Evolutionary conservation across 2,797 vertebrate genomes (phyloP).

Genomic region (Sternarchorhynchus goeldii): DNA sequence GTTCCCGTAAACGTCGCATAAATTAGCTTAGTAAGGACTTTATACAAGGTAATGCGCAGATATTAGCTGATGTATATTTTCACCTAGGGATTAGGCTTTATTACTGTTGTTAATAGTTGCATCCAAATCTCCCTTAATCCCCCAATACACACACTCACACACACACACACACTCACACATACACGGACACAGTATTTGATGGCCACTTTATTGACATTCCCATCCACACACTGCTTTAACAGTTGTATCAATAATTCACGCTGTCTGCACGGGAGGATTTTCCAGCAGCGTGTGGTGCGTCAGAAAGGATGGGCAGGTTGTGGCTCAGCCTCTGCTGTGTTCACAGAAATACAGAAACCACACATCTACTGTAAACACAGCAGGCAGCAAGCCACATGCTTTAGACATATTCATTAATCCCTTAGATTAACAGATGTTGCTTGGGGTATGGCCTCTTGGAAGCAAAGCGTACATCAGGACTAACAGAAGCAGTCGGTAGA

Average conservation of each 20-base stretch:
- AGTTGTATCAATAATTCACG: slow-evolving; percentile 70
- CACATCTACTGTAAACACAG: slow-evolving; percentile 32
- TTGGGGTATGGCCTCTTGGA: not conserved
- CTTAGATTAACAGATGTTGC: slow-evolving; percentile 28
- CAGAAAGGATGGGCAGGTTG: slow-evolving; percentile 36
- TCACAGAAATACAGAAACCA: not conserved
- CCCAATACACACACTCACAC: slow-evolving; percentile 3
- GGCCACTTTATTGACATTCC: slow-evolving; percentile 67
- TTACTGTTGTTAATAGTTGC: slow-evolving; percentile 15
- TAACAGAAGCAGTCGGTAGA: slow-evolving; percentile 9
- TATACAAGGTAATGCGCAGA: not conserved
- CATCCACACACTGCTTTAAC: slow-evolving; percentile 56
- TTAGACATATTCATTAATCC: slow-evolving; percentile 37
- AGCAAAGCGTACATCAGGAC: slow-evolving; percentile 20
- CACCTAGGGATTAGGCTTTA: not conserved
- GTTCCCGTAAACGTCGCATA: too few species aligned
- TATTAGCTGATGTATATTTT: not conserved
- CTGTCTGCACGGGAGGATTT: slow-evolving; percentile 45
- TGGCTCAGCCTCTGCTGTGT: slow-evolving; percentile 29
- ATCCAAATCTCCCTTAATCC: slow-evolving; percentile 14
- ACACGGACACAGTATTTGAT: not conserved
- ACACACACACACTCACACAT: not conserved
- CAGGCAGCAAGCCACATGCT: slow-evolving; percentile 21
- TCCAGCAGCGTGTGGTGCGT: slow-evolving; percentile 42
- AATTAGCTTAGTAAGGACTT: not conserved